Percentiles rank a stretch among this genome's conserved stretches.
phyloP scores from a whole-genome alignment of 2,888 invertebrate species.

The Ophraella communa region DNA sequence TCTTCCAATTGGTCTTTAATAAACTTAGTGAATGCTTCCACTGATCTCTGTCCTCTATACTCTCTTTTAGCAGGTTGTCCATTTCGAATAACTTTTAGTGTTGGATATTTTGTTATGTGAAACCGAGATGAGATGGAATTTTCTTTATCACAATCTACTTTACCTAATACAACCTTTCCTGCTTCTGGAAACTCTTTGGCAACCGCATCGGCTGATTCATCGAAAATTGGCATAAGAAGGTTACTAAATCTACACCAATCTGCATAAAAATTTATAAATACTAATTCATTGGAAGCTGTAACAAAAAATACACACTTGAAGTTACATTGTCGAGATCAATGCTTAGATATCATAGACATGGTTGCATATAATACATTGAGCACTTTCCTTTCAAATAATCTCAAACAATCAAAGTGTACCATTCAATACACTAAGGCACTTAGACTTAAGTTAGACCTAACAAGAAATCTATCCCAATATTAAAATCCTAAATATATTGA shows the following conservation, averaged over 20 bases:
- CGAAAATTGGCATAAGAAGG: conserved; percentile 94
- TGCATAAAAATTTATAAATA: conserved; percentile 98
- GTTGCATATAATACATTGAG: too few species aligned
- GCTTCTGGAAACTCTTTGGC: conserved; percentile 76
- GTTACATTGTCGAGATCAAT: background rate
- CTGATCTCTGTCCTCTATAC: conserved; percentile 87
- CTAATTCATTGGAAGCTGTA: conserved; percentile 93
- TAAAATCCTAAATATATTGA: too few species aligned
- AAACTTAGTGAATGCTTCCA: conserved; percentile 88
- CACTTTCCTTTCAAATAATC: too few species aligned
- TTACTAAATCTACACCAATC: conserved; percentile 99
- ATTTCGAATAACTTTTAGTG: conserved; percentile 92
- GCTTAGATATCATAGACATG: too few species aligned
- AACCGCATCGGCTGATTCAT: conserved; percentile 92
- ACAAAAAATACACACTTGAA: conserved; percentile 48
- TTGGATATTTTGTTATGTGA: conserved; percentile 98
- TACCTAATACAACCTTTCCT: conserved; percentile 90
- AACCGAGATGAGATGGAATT: conserved; percentile 86
- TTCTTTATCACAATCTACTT: conserved; percentile 97
- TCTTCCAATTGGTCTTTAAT: conserved; percentile 88
- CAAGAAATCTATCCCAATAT: too few species aligned
- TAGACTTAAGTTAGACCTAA: too few species aligned
- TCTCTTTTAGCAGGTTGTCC: conserved; percentile 89
- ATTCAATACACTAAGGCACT: too few species aligned
- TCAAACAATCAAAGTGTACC: too few species aligned